Evolutionary conservation across 92 coral and sea anemone species (phyloP), one percentile per base, ranked within the genome.

Genomic region (Bergia sp.): DNA sequence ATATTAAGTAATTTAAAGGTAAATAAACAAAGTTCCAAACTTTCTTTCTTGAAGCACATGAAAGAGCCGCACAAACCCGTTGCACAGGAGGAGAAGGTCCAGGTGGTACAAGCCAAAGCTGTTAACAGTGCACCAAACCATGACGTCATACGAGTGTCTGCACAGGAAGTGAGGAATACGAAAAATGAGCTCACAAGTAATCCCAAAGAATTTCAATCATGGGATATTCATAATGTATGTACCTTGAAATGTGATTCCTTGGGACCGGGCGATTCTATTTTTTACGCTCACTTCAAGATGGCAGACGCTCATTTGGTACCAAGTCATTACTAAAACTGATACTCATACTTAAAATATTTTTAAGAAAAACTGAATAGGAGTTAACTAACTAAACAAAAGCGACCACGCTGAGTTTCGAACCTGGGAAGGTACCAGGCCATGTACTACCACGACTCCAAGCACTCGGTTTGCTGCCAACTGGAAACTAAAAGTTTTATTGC

Each of bases 211-310:
- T 84, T 84, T 84, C 79, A 84, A 49, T 84, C 87, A 36, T 67
- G 77, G 87, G 87, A 84, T 50, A 69, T 71, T 84, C 87, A 84
- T 12, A 69, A 84, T 84, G 87, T 84, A 84, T 39, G 87, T 69
- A 83, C 43, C 20, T n/a, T 8, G 16, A 4, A 42, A 1, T 4
- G 18, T 18, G 29, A 37, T 72, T 36, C 76, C 74, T 23, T 67
- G 39, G 37, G 29, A 29, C 29, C 29, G 29, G 29, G 29, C 29
- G 29, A 29, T 29, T 29, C 29, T 29, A 29, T 29, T 29, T 29
- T 29, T 29, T 29, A 29, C 29, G 29, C 29, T 29, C 29, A 29
- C 29, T 29, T 29, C 29, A 29, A 29, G 29, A 29, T 29, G 29
- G 29, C 29, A 29, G 29, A 29, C 29, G 29, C 29, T 29, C 29